phyloP scores from a whole-genome alignment of 2,113 vertebrate genomes.

The Corydoras sp. region DNA sequence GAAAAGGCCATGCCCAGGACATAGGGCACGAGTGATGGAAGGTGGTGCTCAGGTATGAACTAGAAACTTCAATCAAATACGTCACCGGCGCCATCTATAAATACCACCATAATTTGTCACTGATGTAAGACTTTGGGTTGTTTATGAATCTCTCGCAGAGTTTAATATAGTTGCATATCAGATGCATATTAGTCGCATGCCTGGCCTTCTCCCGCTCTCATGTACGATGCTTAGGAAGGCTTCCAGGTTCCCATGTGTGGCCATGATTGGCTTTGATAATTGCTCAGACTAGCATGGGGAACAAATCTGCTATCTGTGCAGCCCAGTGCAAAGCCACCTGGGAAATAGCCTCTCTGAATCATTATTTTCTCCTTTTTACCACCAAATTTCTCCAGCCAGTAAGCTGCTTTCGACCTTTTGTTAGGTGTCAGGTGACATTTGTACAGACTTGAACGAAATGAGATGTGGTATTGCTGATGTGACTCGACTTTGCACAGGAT shows the following conservation, averaged over 20 bases:
- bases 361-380: conserved; percentile 24
- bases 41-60: conserved; percentile 33
- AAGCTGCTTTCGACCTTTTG: conserved; percentile 30
- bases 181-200: conserved; percentile 19
- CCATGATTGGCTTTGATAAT: conserved; percentile 63
- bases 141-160: neutral
- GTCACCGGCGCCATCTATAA: neutral
- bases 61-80: neutral
- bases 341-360: conserved; percentile 44
- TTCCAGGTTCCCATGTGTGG: conserved; percentile 54
- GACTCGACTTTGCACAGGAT: no score
- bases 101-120: neutral
- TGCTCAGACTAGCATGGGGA: conserved; percentile 61
- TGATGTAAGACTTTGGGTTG: neutral
- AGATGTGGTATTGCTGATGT: no score
- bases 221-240: conserved; percentile 34
- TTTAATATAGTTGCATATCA: conserved; percentile 15
- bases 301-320: conserved; percentile 61
- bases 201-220: conserved; percentile 2
- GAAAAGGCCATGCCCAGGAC: conserved; percentile 48
- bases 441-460: no score
- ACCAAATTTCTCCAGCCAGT: conserved; percentile 12
- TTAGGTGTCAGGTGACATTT: conserved; percentile 12
- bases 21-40: conserved; percentile 12
- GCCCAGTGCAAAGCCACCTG: conserved; percentile 49